Conservation (phyloP, 2,113 vertebrate species). For the Lepisosteus oculatus region DNA sequence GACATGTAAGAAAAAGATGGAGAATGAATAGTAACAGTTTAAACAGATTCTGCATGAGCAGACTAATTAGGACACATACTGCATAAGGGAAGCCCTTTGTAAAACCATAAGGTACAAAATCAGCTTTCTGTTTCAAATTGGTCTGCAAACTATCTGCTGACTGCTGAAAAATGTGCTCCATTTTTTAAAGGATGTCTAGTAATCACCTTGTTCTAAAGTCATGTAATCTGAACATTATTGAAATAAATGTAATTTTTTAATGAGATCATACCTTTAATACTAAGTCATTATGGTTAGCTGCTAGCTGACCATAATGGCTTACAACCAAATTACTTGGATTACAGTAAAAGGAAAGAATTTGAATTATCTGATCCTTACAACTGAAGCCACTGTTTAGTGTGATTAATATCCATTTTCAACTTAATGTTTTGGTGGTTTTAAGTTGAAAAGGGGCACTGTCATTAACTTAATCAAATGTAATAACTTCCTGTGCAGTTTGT, state of each 20-base stretch:
- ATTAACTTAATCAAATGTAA: slow-evolving; percentile 8
- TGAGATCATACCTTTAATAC: not conserved
- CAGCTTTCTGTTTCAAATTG: not conserved
- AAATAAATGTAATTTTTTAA: not conserved
- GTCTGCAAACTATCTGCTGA: not conserved
- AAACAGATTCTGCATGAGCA: too few relatives aligned
- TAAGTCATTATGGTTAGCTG: slow-evolving; percentile 1
- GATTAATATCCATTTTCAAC: slow-evolving; percentile 6
- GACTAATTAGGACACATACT: too few relatives aligned
- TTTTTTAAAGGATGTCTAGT: not conserved
- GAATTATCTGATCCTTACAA: not conserved
- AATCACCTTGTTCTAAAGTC: not conserved
- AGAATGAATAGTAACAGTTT: too few relatives aligned
- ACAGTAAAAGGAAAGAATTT: not conserved
- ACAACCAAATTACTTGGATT: not conserved
- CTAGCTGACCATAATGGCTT: too few relatives aligned
- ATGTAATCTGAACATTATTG: not conserved
- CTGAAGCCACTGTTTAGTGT: not conserved
- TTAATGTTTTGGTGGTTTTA: not conserved
- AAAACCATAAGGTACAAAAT: not conserved
- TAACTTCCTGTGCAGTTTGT: slow-evolving; percentile 12
- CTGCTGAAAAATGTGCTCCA: not conserved
- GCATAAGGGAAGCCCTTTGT: too few relatives aligned
- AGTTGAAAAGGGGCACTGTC: not conserved
- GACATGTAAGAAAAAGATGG: too few relatives aligned